Percentiles rank a stretch among this genome's conserved stretches.
Conservation (phyloP, 2,797 vertebrate genomes). For the Oreochromis grahami region DNA sequence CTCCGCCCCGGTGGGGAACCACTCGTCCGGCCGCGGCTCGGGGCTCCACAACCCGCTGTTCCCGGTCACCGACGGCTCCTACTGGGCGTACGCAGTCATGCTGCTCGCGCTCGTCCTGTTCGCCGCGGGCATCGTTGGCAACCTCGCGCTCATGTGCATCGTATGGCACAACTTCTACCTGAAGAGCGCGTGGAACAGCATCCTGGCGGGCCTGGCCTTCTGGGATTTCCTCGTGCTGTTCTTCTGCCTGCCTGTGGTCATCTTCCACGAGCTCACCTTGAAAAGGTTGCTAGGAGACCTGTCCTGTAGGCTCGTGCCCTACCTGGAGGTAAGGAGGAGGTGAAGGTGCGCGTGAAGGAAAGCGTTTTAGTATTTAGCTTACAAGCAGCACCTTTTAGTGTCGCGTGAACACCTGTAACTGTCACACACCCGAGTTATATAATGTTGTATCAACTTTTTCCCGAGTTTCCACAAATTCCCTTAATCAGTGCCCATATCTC, state of each 20-base stretch:
- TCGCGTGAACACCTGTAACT: not conserved
- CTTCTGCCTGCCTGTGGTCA: conserved; percentile 90
- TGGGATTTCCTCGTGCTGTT: conserved; percentile 95
- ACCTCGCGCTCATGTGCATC: conserved; percentile 93
- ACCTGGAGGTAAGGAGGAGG: conserved; percentile 86
- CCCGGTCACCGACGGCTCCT: conserved; percentile 83
- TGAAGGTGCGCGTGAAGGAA: not conserved
- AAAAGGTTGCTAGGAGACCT: conserved; percentile 85
- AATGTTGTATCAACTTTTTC: not conserved
- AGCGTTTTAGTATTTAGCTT: not conserved
- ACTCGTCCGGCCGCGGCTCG: conserved; percentile 51
- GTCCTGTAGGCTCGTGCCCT: conserved; percentile 90
- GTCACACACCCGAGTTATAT: not conserved
- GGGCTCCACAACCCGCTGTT: conserved; percentile 81
- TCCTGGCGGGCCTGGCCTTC: conserved; percentile 90
- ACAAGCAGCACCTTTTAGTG: not conserved
- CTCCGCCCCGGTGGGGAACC: conserved; percentile 10
- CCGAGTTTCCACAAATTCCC: rapidly evolving
- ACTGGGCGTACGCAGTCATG: conserved; percentile 86
- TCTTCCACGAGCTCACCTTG: conserved; percentile 90
- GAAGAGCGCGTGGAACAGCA: conserved; percentile 93
- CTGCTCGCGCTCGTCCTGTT: conserved; percentile 88
- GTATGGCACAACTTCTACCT: conserved; percentile 94
- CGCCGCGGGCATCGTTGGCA: conserved; percentile 85
- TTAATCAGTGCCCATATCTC: not conserved